These are phyloP conservation scores for Pantala flavescens DNA, from an alignment of 1,140 invertebrate species.

Conservation along the genomic window DNA sequence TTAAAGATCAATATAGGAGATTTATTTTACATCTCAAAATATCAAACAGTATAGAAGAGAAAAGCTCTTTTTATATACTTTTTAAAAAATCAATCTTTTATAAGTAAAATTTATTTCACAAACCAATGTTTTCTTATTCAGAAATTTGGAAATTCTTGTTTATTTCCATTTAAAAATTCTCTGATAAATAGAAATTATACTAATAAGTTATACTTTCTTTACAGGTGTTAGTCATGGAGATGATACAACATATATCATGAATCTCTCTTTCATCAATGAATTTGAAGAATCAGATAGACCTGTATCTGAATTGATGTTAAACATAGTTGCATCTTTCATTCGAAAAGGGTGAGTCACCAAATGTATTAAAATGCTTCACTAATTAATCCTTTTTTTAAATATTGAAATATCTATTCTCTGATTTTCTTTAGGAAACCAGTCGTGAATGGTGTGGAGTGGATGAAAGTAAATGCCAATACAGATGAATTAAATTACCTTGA, in stretches of 20 bases:
- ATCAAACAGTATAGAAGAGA: no score
- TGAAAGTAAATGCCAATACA: background rate
- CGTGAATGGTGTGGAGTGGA: background rate
- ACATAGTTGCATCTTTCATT: background rate
- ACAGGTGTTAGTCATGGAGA: constrained; percentile 12
- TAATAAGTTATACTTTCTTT: no score
- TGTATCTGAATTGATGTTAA: background rate
- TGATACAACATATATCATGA: background rate
- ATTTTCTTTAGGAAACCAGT: background rate
- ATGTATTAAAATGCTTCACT: background rate
- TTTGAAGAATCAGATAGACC: background rate
- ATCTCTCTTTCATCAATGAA: background rate
- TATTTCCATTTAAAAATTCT: no score
- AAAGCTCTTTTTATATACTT: no score
- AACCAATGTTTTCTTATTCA: no score
- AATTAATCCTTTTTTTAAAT: background rate
- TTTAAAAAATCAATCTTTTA: no score
- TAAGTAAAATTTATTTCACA: no score
- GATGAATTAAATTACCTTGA: background rate
- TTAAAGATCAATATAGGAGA: no score
- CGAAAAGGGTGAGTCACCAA: background rate
- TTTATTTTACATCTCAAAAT: no score
- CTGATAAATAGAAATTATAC: no score
- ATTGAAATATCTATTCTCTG: background rate
- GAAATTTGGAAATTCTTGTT: no score